A percentile compares a stretch with the other conserved stretches of the same genome.
Conservation (phyloP, 2,797 vertebrate genomes). For the Hafferia zeledoni region DNA sequence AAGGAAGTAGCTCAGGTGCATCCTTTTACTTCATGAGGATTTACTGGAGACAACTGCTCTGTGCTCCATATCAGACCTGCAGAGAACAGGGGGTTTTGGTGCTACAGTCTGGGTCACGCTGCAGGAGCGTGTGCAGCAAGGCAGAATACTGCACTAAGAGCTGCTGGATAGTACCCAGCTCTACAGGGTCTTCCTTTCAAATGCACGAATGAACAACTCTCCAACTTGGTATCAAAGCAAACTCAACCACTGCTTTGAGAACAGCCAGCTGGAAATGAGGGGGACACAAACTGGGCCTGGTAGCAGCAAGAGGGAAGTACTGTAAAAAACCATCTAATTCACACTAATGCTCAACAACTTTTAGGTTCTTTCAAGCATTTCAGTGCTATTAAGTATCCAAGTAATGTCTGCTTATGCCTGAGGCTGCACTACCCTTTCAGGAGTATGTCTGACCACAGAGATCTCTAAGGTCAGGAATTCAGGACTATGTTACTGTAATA, state of each 20-base stretch:
- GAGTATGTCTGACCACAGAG: neutral
- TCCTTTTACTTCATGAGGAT: neutral
- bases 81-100: neutral
- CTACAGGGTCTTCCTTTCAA: neutral
- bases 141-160: neutral
- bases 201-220: neutral
- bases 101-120: neutral
- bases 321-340: neutral
- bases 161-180: neutral
- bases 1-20: neutral
- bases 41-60: neutral
- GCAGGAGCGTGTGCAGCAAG: neutral
- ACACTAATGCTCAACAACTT: neutral
- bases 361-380: neutral
- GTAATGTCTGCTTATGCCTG: neutral
- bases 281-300: neutral
- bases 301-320: neutral
- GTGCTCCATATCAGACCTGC: rapidly evolving
- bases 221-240: neutral
- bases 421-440: neutral
- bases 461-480: neutral
- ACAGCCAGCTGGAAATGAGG: neutral
- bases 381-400: neutral
- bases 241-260: neutral
- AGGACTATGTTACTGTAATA: neutral